Evolutionary conservation across 2,888 invertebrate species (phyloP).

Genomic region (Ochlodes sylvanus): DNA sequence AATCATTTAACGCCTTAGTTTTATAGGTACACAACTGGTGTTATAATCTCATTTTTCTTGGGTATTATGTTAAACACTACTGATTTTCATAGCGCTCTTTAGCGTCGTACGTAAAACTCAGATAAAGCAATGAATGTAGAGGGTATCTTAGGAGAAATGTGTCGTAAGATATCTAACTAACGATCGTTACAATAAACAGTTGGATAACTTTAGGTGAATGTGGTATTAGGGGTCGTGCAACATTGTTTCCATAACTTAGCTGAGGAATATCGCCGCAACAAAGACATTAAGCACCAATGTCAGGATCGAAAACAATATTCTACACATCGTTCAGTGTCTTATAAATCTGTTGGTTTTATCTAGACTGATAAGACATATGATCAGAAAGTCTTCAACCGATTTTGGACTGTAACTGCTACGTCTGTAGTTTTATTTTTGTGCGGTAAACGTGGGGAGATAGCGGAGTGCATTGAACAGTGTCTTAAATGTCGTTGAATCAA

Average conservation of each 20-base stretch:
- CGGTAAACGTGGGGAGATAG: slow-evolving; percentile 17
- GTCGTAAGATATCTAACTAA: slow-evolving; percentile 10
- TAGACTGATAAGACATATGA: slow-evolving; percentile 29
- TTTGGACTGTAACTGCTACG: slow-evolving; percentile 41
- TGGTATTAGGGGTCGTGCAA: slow-evolving; percentile 28
- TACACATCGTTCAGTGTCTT: slow-evolving; percentile 68
- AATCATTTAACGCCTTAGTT: slow-evolving; percentile 78
- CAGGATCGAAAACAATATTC: slow-evolving; percentile 75
- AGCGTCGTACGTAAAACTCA: background rate
- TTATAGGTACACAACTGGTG: slow-evolving; percentile 61
- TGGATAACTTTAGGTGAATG: slow-evolving; percentile 28
- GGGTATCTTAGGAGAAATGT: background rate
- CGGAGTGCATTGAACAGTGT: slow-evolving; percentile 46
- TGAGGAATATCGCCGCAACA: slow-evolving; percentile 66
- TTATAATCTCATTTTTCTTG: slow-evolving; percentile 7
- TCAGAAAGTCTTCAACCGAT: slow-evolving; percentile 35
- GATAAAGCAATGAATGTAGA: background rate
- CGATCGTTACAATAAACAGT: slow-evolving; percentile 26
- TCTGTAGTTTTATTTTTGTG: slow-evolving; percentile 42
- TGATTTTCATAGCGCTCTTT: slow-evolving; percentile 11
- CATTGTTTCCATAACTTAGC: slow-evolving; percentile 58
- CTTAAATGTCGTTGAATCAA: slow-evolving; percentile 71
- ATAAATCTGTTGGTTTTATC: slow-evolving; percentile 64
- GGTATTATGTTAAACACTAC: slow-evolving; percentile 56
- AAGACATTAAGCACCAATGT: slow-evolving; percentile 76